Evolutionary conservation across 2,797 vertebrate species (phyloP).

Genomic region (Acanthopagrus latus): DNA sequence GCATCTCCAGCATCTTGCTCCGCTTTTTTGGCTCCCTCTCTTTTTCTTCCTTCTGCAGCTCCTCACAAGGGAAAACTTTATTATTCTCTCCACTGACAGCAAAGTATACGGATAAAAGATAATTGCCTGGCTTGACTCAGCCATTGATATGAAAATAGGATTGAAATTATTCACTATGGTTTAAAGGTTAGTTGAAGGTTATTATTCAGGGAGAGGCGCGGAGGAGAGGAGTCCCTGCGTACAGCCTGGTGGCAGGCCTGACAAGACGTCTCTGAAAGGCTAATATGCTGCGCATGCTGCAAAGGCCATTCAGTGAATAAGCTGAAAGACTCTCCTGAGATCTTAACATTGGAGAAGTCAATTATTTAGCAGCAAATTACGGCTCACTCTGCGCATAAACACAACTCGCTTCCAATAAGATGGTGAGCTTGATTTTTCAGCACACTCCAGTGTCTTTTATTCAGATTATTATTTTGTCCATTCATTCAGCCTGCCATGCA

Average conservation of each 20-base stretch:
- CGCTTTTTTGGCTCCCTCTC: slow-evolving; percentile 65
- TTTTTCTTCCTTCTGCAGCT: slow-evolving; percentile 71
- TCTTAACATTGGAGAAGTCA: slow-evolving; percentile 90
- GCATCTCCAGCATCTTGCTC: slow-evolving; percentile 82
- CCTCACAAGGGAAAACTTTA: slow-evolving; percentile 93
- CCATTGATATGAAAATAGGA: slow-evolving; percentile 99
- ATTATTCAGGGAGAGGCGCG: slow-evolving; percentile 86
- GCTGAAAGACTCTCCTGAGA: slow-evolving; percentile 88
- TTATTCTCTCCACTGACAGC: slow-evolving; percentile 93
- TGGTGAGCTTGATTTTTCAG: slow-evolving; percentile 71
- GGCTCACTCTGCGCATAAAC: slow-evolving; percentile 77
- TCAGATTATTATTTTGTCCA: slow-evolving; percentile 68
- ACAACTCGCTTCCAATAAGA: slow-evolving; percentile 80
- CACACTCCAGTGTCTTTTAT: slow-evolving; percentile 62
- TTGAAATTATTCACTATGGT: slow-evolving; percentile 95
- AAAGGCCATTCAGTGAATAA: slow-evolving; percentile 87
- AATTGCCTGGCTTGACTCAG: slow-evolving; percentile 96
- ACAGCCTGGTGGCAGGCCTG: slow-evolving; percentile 85
- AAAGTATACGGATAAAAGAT: slow-evolving; percentile 97
- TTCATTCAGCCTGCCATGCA: slow-evolving; percentile 65
- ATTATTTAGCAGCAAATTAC: slow-evolving; percentile 94
- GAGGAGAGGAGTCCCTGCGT: slow-evolving; percentile 79
- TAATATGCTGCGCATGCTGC: slow-evolving; percentile 89
- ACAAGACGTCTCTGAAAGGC: slow-evolving; percentile 90
- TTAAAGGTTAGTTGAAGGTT: slow-evolving; percentile 99